These are phyloP conservation scores for Oncorhynchus gorbuscha DNA, from an alignment of 2,113 vertebrate genomes.

Conservation along the genomic window DNA sequence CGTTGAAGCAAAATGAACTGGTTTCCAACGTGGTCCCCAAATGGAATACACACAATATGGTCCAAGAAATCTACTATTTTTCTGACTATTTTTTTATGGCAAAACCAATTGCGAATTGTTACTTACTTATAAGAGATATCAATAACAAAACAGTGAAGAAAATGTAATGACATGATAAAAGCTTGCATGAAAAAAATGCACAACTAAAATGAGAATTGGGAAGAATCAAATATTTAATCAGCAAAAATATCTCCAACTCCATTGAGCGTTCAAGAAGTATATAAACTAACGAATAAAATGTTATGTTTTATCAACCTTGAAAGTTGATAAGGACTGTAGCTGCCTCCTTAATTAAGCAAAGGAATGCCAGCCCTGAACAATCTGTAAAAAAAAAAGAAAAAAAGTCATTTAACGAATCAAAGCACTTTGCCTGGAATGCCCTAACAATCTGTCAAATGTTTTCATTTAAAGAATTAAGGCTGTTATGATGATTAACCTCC, in stretches of 20 bases:
- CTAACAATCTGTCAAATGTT: constrained; percentile 15
- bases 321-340: constrained; percentile 22
- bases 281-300: not conserved
- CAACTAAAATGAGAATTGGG: not conserved
- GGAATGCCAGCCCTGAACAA: constrained; percentile 5
- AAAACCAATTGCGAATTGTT: too few relatives aligned
- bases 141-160: too few relatives aligned
- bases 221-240: not conserved
- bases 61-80: too few relatives aligned
- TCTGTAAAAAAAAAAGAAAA: not conserved
- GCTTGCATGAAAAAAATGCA: not conserved
- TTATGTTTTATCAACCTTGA: constrained; percentile 17
- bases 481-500: constrained; percentile 28
- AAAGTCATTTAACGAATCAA: constrained; percentile 32
- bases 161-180: not conserved
- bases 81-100: too few relatives aligned
- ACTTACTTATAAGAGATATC: too few relatives aligned
- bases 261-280: not conserved
- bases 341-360: constrained; percentile 17
- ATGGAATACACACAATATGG: too few relatives aligned
- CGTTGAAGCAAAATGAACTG: too few relatives aligned
- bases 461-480: constrained; percentile 29
- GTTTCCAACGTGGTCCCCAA: too few relatives aligned
- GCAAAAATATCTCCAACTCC: not conserved
- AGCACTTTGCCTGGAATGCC: not conserved